Base-by-base conservation (phyloP, 2,797 vertebrate species). In the Anisognathus igniventris region DNA sequence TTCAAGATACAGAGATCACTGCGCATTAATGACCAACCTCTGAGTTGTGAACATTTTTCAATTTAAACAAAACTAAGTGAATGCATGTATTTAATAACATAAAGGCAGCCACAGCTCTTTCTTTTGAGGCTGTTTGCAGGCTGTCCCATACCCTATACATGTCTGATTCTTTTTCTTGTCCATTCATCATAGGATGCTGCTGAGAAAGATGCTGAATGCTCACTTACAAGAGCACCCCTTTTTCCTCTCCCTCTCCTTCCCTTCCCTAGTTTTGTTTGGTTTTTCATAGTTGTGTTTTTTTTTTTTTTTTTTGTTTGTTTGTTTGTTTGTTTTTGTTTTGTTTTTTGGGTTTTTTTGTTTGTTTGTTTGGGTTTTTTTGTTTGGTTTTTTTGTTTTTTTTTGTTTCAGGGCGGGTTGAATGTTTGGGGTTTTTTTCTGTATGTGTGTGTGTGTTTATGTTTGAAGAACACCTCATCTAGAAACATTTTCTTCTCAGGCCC, bases 351-450 rank as follows among this genome's bases (percentile, higher is more conserved):
- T n/a, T n/a, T 44, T 24, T 47, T 48, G 37, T 37, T 37, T 6
- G 42, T 42, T 10, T 6, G 35, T 30, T 31, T 31, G 37, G 37
- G n/a, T n/a, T n/a, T 44, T 24, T 47, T 48, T 47, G 25, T 22
- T 12, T 37, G 5, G 4, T 44, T 6, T 47, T 42, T 10, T 6
- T 42, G 30, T 31, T 31, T 44, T 25, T 47, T 50, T 48, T 50
- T 22, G 2, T 50, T 50, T 50, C 48, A 28, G 48, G 48, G 6
- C 3, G 16, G 6, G 2, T 24, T 33, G 16, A 27, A 14, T 42
- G 5, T 31, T 33, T 54, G 12, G 6, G 9, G 0, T 6, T 57
- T 64, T n/a, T 11, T 40, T 28, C 5, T 20, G 1, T 11, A n/a
- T 15, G 10, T 35, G 7, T 24, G 15, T 24, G 15, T n/a, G 8